phyloP scores from a whole-genome alignment of 2,888 invertebrate genomes.

The Synergus gifuensis region DNA sequence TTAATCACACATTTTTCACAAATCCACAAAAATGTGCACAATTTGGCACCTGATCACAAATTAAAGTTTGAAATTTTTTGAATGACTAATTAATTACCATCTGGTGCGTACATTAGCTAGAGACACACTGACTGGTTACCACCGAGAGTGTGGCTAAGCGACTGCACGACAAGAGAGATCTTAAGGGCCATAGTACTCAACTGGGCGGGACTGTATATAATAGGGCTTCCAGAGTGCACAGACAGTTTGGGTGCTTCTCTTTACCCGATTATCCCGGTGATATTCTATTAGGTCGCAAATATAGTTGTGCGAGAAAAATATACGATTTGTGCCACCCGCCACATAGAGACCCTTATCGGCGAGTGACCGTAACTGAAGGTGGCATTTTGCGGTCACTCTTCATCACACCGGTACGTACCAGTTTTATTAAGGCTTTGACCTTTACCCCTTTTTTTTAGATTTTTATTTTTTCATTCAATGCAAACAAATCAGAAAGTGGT shows the following conservation, averaged over 20 bases:
- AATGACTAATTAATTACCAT: conserved; percentile 6
- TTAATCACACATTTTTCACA: not conserved
- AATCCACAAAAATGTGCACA: not conserved
- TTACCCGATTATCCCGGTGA: conserved; percentile 75
- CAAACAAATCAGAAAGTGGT: not conserved
- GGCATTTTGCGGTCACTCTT: conserved; percentile 17
- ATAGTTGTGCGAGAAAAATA: conserved; percentile 57
- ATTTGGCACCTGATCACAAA: not conserved
- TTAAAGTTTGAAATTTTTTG: not conserved
- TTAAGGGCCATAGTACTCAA: conserved; percentile 50
- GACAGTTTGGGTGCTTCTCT: conserved; percentile 77
- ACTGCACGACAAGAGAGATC: conserved; percentile 51
- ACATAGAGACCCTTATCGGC: not conserved
- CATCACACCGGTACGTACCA: too few species aligned
- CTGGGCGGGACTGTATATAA: conserved; percentile 55
- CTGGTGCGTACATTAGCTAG: not conserved
- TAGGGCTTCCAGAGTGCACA: conserved; percentile 72
- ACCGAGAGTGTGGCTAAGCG: conserved; percentile 44
- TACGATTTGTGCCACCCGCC: conserved; percentile 25
- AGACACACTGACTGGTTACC: not conserved
- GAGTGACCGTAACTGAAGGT: not conserved
- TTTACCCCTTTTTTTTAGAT: not conserved
- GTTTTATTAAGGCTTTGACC: not conserved
- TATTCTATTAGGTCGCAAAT: conserved; percentile 71
- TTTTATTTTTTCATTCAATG: not conserved